These are phyloP conservation scores for Drosophila ambigua DNA, from an alignment of 1,140 invertebrate species.

Conservation along the genomic window DNA sequence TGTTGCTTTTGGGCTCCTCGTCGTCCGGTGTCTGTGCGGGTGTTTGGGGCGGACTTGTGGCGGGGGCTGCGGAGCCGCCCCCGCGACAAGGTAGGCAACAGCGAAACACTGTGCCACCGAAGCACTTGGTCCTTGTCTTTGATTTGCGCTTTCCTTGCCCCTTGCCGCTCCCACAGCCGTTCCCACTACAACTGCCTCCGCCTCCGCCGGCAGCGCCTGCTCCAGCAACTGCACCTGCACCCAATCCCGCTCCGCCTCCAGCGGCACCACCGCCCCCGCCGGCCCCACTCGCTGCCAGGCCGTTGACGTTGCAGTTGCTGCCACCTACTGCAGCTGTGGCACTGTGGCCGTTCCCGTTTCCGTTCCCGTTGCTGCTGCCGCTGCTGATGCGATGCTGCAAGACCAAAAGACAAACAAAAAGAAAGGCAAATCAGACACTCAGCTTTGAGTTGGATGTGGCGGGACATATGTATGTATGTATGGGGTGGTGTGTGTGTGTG, in stretches of 20 bases:
- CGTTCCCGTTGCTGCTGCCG: conserved; percentile 52
- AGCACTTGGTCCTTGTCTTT: conserved; percentile 77
- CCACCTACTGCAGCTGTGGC: conserved; percentile 41
- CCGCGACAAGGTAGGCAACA: conserved; percentile 88
- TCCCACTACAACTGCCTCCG: conserved; percentile 32
- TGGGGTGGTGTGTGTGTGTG: too few species aligned
- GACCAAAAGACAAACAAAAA: not conserved
- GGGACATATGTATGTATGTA: too few species aligned
- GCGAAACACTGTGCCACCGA: conserved; percentile 87
- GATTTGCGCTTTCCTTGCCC: conserved; percentile 64
- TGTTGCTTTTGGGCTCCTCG: conserved; percentile 45
- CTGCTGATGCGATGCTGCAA: conserved; percentile 54
- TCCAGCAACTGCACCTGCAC: conserved; percentile 35
- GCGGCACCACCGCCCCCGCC: conserved; percentile 46
- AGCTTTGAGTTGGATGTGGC: too few species aligned
- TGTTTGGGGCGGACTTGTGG: conserved; percentile 83
- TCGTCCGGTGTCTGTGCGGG: conserved; percentile 71
- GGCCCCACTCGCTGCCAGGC: conserved; percentile 65
- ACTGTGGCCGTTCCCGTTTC: conserved; percentile 29
- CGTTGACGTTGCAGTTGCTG: conserved; percentile 53
- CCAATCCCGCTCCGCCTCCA: conserved; percentile 35
- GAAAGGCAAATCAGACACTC: too few species aligned
- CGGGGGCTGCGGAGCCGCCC: conserved; percentile 86
- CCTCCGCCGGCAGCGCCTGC: conserved; percentile 16
- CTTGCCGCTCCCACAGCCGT: conserved; percentile 20